These are phyloP conservation scores for Baryphthengus martii DNA, from an alignment of 2,113 vertebrate species.

Conservation along the genomic window DNA sequence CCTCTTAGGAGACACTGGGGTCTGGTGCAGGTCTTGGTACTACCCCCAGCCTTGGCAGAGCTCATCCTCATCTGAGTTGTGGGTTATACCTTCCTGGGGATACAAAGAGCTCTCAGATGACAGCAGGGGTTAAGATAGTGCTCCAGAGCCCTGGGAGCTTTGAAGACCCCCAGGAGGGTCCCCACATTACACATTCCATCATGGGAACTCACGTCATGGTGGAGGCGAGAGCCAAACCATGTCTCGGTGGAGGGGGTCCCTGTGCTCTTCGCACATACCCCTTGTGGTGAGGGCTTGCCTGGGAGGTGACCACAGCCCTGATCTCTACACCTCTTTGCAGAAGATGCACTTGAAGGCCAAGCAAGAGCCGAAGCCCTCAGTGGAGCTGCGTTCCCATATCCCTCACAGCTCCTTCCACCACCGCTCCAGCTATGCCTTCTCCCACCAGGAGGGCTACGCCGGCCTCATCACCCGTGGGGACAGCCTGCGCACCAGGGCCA, in stretches of 20 bases:
- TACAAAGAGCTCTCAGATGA: background rate
- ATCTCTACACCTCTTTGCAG: background rate
- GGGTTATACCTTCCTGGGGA: background rate
- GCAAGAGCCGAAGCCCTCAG: background rate
- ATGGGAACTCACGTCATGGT: background rate
- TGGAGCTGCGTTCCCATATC: slow-evolving; percentile 63
- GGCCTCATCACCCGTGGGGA: slow-evolving; percentile 74
- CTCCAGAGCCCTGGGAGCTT: background rate
- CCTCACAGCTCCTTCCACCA: slow-evolving; percentile 26
- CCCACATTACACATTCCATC: background rate
- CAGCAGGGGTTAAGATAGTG: background rate
- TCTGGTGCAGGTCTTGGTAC: background rate
- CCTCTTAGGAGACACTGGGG: background rate
- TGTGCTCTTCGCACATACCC: rapidly evolving
- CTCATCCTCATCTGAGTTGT: background rate
- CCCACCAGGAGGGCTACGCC: slow-evolving; percentile 78
- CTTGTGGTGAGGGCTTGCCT: background rate
- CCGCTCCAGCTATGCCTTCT: slow-evolving; percentile 84
- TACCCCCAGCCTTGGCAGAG: background rate
- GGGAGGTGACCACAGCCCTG: background rate
- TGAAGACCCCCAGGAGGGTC: background rate
- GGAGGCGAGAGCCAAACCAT: background rate
- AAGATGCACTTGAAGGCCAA: background rate
- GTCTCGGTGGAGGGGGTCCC: background rate
- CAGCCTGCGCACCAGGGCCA: slow-evolving; percentile 5